Base-by-base conservation (phyloP, 2,113 vertebrate genomes). In the Hemichromis elongatus region DNA sequence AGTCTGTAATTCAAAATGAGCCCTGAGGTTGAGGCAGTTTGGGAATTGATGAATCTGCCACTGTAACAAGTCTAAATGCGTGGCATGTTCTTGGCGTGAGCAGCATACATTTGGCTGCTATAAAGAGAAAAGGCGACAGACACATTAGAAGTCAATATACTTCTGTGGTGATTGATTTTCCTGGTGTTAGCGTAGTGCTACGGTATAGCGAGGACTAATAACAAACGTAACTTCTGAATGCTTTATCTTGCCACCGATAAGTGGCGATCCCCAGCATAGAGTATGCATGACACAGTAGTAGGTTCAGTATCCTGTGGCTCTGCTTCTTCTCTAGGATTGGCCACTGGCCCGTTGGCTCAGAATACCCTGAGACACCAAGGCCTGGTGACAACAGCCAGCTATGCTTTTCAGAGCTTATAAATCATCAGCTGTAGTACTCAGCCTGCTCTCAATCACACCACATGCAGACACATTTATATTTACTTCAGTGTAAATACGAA, bases 301-400 rank as follows among this genome's bases (percentile, higher is more conserved):
- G 33, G 55, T 82, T 75, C 9, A 63, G 47, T 63, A 7, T 54
- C 50, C 35, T 26, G 11, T 55, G 52, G 40, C 21, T 5, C 42
- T 35, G 11, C 52, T 86, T 82, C 45, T 77, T 16, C 83, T 83
- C 45, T 18, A 24, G 28, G 52, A 35, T 83, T 85, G 83, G 80
- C 83, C 68, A 19, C 55, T 73, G 11, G 81, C 63, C 53, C 7
- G 9, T n/a, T 81, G 78, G 61, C 77, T 79, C 35, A 68, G 45
- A 77, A 56, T 80, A 35, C 82, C 55, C 77, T 79, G 35, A 45
- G 18, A 83, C 82, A 90, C 77, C 9, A 50, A 66, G 54, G 47
- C 75, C 85, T 63, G 12, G 30, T 4, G 61, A 82, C 61, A 87
- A 89, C 59, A 82, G 86, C 61, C 85, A 83, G 77, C 81, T 84